A percentile compares a stretch with the other conserved stretches of the same genome.
These are phyloP conservation scores for Mellilla xanthometata DNA, from an alignment of 2,888 invertebrate genomes.

Conservation along the genomic window DNA sequence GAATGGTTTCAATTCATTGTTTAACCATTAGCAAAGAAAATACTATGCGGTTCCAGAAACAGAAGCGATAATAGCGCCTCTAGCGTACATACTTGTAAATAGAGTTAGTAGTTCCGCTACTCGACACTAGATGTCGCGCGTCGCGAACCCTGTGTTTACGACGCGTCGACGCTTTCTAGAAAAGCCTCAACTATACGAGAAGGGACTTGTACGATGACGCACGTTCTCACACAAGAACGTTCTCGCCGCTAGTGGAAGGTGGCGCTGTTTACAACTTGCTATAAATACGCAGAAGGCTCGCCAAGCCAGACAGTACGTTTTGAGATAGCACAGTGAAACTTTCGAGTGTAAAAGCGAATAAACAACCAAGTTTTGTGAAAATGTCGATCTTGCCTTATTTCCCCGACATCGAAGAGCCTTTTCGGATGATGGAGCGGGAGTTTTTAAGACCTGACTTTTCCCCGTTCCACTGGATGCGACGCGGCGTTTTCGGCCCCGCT, in stretches of 20 bases:
- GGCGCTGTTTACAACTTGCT: conserved; percentile 36
- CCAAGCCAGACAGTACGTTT: conserved; percentile 31
- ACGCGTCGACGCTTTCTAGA: conserved; percentile 24
- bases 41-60: too few relatives aligned
- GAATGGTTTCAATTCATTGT: too few relatives aligned
- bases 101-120: conserved; percentile 30
- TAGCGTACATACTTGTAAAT: too few relatives aligned
- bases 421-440: conserved; percentile 62
- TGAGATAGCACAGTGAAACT: conserved; percentile 13
- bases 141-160: conserved; percentile 12
- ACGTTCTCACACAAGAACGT: conserved; percentile 23
- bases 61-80: too few relatives aligned
- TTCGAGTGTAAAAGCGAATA: conserved; percentile 18
- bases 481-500: conserved; percentile 35
- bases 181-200: background rate
- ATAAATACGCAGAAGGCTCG: conserved; percentile 37
- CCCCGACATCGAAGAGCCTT: conserved; percentile 56
- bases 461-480: conserved; percentile 38
- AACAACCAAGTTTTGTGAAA: conserved; percentile 28
- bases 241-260: conserved; percentile 31
- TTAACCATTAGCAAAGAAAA: too few relatives aligned
- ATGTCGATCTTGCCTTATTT: conserved; percentile 64
- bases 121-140: conserved; percentile 51
- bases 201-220: background rate
- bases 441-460: conserved; percentile 41